Base-by-base conservation (phyloP, 1,140 invertebrate species). In the Littorina saxatilis region DNA sequence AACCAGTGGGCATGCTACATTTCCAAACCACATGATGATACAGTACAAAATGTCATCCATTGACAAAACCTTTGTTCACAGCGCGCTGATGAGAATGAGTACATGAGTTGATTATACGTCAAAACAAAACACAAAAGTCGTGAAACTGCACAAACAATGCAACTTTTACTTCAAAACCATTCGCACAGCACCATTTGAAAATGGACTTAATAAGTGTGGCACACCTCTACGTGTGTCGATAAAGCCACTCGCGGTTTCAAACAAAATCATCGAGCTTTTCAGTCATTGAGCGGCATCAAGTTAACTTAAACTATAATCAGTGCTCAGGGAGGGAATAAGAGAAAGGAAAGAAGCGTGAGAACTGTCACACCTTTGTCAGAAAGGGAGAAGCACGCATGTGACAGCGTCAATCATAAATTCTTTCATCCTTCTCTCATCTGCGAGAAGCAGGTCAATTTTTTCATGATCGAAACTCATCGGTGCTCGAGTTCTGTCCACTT, bases 171-270 rank as follows among this genome's bases (percentile, higher is more conserved):
- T 47, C 43, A 47, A 27, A 50, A 73, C 13, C 39, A 73, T 73
- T 73, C 70, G n/a, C 40, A 15, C 70, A 73, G 70, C 70, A 73
- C 70, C 70, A 29, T 73, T 50, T 52, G 70, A 73, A 43, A 73
- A 73, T 50, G 70, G 43, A 32, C 5, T 39, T n/a, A 15, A 43
- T 32, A 72, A 72, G 40, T n/a, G 43, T 29, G 37, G 0, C 32
- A 68, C 66, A 68, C 35, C 11, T 68, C 35, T 23, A 23, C 23
- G 13, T 39, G 35, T 39, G 15, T 68, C 32, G 37, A 17, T 39
- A 39, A 68, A 40, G 66, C 66, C 9, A 32, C 66, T 39, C 7
- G 66, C 66, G 39, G 39, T 35, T 39, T 39, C 32, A 68, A 68
- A 47, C 5, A 5, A 47, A 47, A 47, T 9, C 5, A 47, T 47